Evolutionary conservation across 2,797 vertebrate species (phyloP).

Genomic region (Macroramphosus scolopax): DNA sequence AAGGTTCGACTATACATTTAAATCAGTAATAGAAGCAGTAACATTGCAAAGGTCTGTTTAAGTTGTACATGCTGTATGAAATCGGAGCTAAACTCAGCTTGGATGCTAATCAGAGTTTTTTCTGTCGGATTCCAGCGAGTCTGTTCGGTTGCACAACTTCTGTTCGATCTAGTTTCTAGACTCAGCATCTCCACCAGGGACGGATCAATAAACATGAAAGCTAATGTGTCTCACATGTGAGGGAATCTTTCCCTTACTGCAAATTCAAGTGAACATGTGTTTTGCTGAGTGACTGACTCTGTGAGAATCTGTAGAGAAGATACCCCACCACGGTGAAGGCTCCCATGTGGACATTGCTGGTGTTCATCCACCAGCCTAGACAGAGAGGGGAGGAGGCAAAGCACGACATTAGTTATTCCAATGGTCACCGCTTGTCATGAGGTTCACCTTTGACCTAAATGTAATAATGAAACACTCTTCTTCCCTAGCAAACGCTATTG

Average conservation of each 20-base stretch:
- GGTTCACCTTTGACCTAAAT: slow-evolving; percentile 41
- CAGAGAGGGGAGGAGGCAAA: slow-evolving; percentile 4
- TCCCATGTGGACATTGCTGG: slow-evolving; percentile 63
- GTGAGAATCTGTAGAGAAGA: slow-evolving; percentile 73
- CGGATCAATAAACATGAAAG: neutral
- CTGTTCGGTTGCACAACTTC: too few relatives aligned
- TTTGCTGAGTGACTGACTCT: slow-evolving; percentile 60
- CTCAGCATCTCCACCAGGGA: neutral
- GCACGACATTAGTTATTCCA: slow-evolving; percentile 9
- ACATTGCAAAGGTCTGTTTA: too few relatives aligned
- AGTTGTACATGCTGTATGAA: too few relatives aligned
- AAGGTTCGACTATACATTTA: too few relatives aligned
- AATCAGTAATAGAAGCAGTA: too few relatives aligned
- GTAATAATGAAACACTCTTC: slow-evolving; percentile 8
- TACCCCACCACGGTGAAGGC: slow-evolving; percentile 64
- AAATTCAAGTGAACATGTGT: neutral
- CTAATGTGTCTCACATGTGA: neutral
- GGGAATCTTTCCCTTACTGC: neutral
- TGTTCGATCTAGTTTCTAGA: neutral
- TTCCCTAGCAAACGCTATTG: neutral
- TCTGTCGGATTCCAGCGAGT: too few relatives aligned
- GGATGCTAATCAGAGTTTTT: too few relatives aligned
- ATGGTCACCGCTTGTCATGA: slow-evolving; percentile 11
- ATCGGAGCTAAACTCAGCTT: too few relatives aligned
- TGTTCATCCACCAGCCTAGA: slow-evolving; percentile 58